Evolutionary conservation across 2,797 vertebrate species (phyloP).

Genomic region (Anniella stebbinsi): DNA sequence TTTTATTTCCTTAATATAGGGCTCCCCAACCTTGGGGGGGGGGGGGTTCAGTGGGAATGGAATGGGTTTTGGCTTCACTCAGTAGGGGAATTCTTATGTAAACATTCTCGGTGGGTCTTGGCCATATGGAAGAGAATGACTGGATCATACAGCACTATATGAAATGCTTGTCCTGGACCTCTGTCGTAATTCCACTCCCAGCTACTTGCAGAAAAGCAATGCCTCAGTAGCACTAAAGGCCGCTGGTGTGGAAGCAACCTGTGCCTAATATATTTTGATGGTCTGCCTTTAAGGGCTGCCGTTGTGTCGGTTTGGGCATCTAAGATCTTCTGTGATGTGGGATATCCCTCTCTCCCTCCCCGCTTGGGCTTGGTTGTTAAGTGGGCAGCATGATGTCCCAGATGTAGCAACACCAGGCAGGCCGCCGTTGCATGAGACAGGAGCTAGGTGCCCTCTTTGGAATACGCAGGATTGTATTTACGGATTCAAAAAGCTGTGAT

Average conservation of each 20-base stretch:
- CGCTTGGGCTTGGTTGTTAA: background rate
- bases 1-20: background rate
- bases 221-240: background rate
- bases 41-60: too few species aligned
- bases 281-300: too few species aligned
- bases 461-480: slow-evolving; percentile 18
- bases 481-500: slow-evolving; percentile 29
- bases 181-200: background rate
- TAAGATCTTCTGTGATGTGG: background rate
- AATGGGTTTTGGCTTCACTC: background rate
- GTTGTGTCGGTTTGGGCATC: background rate
- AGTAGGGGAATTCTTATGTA: background rate
- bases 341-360: too few species aligned
- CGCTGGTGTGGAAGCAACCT: background rate
- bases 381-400: background rate
- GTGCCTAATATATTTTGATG: background rate
- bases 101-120: background rate
- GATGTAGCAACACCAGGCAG: background rate
- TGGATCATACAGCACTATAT: background rate
- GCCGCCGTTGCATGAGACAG: background rate
- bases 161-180: background rate
- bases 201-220: background rate
- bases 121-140: background rate
- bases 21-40: too few species aligned
- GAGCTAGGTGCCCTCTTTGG: slow-evolving; percentile 24